Evolutionary conservation across 92 coral and sea anemone genomes (phyloP).

Genomic region (Palythoa grandiflora): DNA sequence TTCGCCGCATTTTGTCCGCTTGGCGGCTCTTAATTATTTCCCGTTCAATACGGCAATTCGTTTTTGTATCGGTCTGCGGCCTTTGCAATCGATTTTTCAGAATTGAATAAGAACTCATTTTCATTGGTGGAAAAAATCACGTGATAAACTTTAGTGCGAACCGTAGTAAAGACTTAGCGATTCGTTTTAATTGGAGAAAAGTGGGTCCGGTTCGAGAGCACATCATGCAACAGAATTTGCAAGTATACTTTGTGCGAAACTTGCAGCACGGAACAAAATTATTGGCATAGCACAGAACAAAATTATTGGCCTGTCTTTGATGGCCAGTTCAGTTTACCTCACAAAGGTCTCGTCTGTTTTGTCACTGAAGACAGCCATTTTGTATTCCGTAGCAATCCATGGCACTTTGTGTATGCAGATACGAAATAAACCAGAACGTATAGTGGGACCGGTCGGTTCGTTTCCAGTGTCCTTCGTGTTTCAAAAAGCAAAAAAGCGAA

Average conservation of each 20-base stretch:
- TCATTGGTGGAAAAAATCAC: constrained; percentile 20
- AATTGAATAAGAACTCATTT: constrained; percentile 14
- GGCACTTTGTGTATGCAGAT: too few species aligned
- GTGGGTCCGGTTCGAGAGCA: constrained; percentile 17
- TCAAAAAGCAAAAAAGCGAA: too few species aligned
- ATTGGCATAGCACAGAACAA: too few species aligned
- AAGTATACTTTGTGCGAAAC: constrained; percentile 1
- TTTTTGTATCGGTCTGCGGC: not conserved
- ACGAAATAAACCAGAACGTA: too few species aligned
- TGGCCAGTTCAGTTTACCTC: too few species aligned
- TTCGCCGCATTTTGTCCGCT: not conserved
- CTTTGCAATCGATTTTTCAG: not conserved
- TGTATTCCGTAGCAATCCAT: too few species aligned
- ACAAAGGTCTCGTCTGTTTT: too few species aligned
- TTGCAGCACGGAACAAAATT: too few species aligned
- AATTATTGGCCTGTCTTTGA: too few species aligned
- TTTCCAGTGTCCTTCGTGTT: too few species aligned
- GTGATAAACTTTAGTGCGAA: constrained; percentile 1
- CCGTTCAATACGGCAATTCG: not conserved
- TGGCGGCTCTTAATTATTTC: not conserved
- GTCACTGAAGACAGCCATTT: too few species aligned
- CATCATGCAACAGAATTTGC: not conserved
- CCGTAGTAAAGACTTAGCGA: not conserved
- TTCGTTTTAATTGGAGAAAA: constrained; percentile 1
- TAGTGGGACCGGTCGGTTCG: too few species aligned